Conservation (phyloP, 2,797 vertebrate species). For the Oceanodroma leucorhoa region DNA sequence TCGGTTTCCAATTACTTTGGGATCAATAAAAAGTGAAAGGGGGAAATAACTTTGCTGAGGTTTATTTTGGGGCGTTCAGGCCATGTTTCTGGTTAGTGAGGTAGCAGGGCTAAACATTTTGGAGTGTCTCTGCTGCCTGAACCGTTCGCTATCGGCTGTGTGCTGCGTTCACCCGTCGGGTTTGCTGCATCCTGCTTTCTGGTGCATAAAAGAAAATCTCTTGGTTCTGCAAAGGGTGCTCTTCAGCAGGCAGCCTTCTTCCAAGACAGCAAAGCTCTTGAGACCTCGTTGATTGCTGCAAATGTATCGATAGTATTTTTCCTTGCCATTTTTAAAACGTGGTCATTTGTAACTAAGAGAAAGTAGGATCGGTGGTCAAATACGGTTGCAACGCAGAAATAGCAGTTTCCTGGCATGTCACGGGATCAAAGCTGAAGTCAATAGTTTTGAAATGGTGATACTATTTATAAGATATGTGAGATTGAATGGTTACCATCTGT, state of each 20-base stretch:
- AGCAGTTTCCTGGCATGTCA: neutral
- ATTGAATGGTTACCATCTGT: neutral
- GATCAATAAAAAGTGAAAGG: neutral
- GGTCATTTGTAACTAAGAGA: neutral
- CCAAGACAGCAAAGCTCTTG: neutral
- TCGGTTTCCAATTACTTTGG: neutral
- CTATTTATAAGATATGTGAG: neutral
- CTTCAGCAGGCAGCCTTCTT: neutral
- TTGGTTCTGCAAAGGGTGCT: neutral
- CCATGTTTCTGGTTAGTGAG: rapidly evolving
- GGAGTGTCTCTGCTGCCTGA: neutral
- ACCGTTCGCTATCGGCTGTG: rapidly evolving
- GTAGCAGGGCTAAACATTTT: rapidly evolving
- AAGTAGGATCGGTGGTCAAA: neutral
- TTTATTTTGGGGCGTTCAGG: rapidly evolving
- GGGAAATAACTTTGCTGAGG: neutral
- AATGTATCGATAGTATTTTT: neutral
- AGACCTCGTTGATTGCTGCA: neutral
- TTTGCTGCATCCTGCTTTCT: neutral
- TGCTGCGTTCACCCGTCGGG: neutral
- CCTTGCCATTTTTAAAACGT: neutral
- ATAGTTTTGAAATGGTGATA: neutral
- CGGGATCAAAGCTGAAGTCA: neutral
- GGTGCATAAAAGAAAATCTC: neutral
- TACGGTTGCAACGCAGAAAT: neutral